Percentiles rank a stretch among this genome's conserved stretches.
These are phyloP conservation scores for Theropithecus gelada DNA, from an alignment of 2,113 vertebrate species.

Conservation along the genomic window DNA sequence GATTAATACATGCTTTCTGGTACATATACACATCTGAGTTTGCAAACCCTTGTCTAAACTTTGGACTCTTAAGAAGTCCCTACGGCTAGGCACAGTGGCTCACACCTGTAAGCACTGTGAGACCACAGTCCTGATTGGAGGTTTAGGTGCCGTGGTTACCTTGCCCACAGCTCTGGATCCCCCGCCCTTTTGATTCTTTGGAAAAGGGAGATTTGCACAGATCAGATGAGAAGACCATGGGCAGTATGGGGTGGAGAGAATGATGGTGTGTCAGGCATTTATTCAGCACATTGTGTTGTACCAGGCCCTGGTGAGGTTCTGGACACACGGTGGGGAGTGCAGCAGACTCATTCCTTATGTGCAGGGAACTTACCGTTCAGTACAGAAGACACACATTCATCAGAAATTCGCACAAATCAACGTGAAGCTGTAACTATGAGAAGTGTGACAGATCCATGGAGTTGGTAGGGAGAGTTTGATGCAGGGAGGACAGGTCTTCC, in stretches of 20 bases:
- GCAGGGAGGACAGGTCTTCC: not conserved
- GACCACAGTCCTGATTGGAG: not conserved
- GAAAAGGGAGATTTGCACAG: not conserved
- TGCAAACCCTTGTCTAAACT: not conserved
- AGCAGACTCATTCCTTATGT: not conserved
- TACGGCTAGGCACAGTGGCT: not conserved
- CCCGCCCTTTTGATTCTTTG: not conserved
- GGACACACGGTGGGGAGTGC: not conserved
- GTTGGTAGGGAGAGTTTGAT: not conserved
- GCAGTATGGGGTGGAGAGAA: not conserved
- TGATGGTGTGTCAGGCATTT: not conserved
- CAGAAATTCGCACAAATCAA: fast-evolving
- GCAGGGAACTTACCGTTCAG: not conserved
- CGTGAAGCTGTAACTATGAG: not conserved
- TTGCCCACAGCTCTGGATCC: not conserved
- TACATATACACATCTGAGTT: not conserved
- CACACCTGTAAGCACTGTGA: not conserved
- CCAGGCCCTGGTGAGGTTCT: not conserved
- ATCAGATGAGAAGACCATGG: not conserved
- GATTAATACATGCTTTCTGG: not conserved
- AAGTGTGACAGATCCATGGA: not conserved
- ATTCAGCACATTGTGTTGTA: not conserved
- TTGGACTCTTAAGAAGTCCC: not conserved
- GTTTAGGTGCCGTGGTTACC: not conserved
- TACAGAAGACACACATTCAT: not conserved